Conservation (phyloP, 2,888 invertebrate genomes). For the Teinopalpus imperialis region DNA sequence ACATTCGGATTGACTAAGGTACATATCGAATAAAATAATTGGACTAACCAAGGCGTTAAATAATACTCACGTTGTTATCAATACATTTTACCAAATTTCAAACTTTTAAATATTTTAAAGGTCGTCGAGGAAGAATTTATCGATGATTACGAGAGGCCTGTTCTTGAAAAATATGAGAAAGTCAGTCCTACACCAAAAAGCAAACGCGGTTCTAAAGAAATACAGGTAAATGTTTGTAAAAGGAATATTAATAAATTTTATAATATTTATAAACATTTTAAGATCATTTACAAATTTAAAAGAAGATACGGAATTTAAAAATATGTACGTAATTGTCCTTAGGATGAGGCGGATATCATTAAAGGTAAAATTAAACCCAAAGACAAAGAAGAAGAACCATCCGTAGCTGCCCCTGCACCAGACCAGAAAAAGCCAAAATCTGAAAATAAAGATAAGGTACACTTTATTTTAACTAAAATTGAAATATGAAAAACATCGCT, state of each 20-base stretch:
- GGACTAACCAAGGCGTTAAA: too few species aligned
- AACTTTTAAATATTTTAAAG: slow-evolving; percentile 54
- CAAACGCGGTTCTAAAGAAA: too few species aligned
- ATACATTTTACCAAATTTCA: too few species aligned
- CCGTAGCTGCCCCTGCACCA: too few species aligned
- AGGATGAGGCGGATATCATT: slow-evolving; percentile 73
- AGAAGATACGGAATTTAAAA: slow-evolving; percentile 15
- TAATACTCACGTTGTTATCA: too few species aligned
- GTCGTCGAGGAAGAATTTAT: slow-evolving; percentile 71
- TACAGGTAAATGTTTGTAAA: too few species aligned
- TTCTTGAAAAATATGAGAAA: slow-evolving; percentile 87
- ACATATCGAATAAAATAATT: too few species aligned
- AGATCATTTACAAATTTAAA: slow-evolving; percentile 5
- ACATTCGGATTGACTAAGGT: too few species aligned
- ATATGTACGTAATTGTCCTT: slow-evolving; percentile 34
- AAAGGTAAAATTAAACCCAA: slow-evolving; percentile 75
- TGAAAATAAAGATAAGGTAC: slow-evolving; percentile 71
- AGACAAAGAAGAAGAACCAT: slow-evolving; percentile 67
- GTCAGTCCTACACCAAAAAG: too few species aligned
- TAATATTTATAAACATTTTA: neutral
- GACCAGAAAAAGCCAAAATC: slow-evolving; percentile 63
- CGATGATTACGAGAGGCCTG: slow-evolving; percentile 89
- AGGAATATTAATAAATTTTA: neutral
- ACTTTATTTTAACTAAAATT: slow-evolving; percentile 1
- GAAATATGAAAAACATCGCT: slow-evolving; percentile 12